phyloP scores from a whole-genome alignment of 2,113 vertebrate species.

The Recurvirostra avosetta region DNA sequence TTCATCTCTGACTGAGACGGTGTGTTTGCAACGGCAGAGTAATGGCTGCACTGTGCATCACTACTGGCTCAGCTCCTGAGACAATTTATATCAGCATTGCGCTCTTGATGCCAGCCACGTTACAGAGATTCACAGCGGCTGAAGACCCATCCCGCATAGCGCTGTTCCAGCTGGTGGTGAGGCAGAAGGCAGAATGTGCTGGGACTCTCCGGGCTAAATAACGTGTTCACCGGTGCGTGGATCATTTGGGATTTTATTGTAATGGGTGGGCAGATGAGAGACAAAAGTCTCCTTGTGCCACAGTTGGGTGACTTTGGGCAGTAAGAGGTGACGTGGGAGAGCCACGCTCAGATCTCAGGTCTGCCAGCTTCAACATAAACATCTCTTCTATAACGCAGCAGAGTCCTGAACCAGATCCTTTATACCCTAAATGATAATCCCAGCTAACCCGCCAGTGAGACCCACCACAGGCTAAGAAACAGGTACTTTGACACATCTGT shows the following conservation, averaged over 20 bases:
- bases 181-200: neutral
- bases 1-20: accelerated
- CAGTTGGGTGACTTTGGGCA: neutral
- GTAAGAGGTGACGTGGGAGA: neutral
- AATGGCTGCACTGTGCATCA: neutral
- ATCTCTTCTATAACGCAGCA: neutral
- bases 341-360: neutral
- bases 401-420: neutral
- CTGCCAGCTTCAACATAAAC: neutral
- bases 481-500: neutral
- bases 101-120: neutral
- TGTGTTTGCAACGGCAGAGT: neutral
- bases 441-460: neutral
- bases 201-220: neutral
- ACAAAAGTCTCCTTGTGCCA: accelerated
- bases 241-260: neutral
- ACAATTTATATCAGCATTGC: accelerated
- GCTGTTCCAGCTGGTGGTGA: neutral
- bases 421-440: neutral
- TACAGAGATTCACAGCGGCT: neutral
- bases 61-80: neutral
- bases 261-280: neutral
- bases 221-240: accelerated
- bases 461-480: neutral
- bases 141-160: neutral